Percentiles rank a stretch among this genome's conserved stretches.
These are phyloP conservation scores for Sphenodon punctatus DNA, from an alignment of 2,797 vertebrate species.

Conservation along the genomic window DNA sequence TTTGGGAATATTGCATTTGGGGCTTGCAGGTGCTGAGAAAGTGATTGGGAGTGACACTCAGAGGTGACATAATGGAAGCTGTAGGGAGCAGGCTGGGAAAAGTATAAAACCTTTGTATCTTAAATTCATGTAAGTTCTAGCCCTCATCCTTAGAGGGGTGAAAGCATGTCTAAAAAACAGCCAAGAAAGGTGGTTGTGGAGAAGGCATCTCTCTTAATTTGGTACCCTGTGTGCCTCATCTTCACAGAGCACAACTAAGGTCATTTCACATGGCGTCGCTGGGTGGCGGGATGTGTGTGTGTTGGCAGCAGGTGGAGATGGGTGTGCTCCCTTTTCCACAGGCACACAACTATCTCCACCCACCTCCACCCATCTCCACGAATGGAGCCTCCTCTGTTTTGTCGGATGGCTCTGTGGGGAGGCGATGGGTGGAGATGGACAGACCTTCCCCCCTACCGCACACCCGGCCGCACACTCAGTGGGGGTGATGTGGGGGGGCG, in stretches of 20 bases:
- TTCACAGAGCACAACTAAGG: background rate
- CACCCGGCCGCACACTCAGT: too few relatives aligned
- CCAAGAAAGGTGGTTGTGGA: background rate
- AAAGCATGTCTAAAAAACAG: background rate
- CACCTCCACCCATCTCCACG: too few relatives aligned
- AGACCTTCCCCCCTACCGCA: too few relatives aligned
- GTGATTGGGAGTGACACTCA: background rate
- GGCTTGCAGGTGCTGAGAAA: background rate
- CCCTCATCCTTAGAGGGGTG: background rate
- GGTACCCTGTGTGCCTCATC: fast-evolving
- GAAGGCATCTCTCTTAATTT: background rate
- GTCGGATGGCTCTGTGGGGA: too few relatives aligned
- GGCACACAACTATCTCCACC: too few relatives aligned
- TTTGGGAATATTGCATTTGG: background rate
- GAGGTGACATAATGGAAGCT: background rate
- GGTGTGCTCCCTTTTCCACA: too few relatives aligned
- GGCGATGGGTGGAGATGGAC: too few relatives aligned
- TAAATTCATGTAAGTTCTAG: background rate
- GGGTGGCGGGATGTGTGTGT: too few relatives aligned
- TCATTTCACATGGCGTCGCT: too few relatives aligned
- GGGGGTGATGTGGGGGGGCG: too few relatives aligned
- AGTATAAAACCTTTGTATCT: background rate
- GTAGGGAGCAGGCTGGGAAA: background rate
- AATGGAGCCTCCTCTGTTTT: too few relatives aligned
- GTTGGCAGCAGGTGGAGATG: too few relatives aligned